A percentile compares a stretch with the other conserved stretches of the same genome.
phyloP scores from a whole-genome alignment of 1,140 invertebrate species.

The Leptinotarsa defecta region DNA sequence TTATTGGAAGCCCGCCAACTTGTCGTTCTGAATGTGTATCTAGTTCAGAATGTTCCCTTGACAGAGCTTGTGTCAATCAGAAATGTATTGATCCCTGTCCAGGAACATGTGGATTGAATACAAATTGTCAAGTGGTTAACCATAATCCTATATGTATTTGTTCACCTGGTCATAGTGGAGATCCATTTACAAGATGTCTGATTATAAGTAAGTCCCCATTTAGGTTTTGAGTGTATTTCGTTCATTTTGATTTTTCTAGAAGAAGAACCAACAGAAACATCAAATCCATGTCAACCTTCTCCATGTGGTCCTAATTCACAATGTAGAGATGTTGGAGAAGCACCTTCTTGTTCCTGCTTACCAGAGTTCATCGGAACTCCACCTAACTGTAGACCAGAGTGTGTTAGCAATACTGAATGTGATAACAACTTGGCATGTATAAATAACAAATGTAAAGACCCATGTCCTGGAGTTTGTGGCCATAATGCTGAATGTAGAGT shows the following conservation, averaged over 20 bases:
- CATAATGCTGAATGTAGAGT: constrained; percentile 71
- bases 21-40: constrained; percentile 69
- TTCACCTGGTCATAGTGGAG: constrained; percentile 62
- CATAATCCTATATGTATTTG: constrained; percentile 69
- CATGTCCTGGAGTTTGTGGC: constrained; percentile 70
- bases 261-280: constrained; percentile 48
- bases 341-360: constrained; percentile 69
- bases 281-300: constrained; percentile 63
- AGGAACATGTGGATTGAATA: constrained; percentile 66
- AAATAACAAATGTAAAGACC: constrained; percentile 68
- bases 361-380: constrained; percentile 74
- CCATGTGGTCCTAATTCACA: constrained; percentile 62
- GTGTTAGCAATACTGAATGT: constrained; percentile 71
- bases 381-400: constrained; percentile 75
- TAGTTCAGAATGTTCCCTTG: constrained; percentile 66
- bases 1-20: constrained; percentile 65
- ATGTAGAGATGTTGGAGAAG: constrained; percentile 59
- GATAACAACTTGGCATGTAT: constrained; percentile 65
- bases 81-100: constrained; percentile 69
- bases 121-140: constrained; percentile 66
- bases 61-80: constrained; percentile 66
- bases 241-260: constrained; percentile 33
- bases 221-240: not conserved
- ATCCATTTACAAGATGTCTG: constrained; percentile 66
- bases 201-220: constrained; percentile 53